Conservation (phyloP, 2,797 vertebrate species). For the Lerista edwardsae region DNA sequence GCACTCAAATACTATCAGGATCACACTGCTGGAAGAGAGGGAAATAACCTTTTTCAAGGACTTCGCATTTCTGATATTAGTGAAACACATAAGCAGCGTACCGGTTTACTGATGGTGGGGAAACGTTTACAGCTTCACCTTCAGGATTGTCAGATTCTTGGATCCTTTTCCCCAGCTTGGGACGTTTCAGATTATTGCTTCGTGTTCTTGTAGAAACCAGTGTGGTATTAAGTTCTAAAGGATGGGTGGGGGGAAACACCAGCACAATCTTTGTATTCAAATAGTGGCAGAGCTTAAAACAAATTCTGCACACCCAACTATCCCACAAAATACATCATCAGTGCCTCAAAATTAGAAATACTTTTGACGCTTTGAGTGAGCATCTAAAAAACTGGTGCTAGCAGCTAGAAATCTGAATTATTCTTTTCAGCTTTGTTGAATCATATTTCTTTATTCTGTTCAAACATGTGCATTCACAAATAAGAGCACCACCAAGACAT, state of each 20-base stretch:
- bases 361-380: not conserved
- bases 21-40: too few species aligned
- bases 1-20: too few species aligned
- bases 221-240: constrained; percentile 62
- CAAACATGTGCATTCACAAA: too few species aligned
- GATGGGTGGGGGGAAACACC: not conserved
- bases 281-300: not conserved
- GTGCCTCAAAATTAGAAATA: not conserved
- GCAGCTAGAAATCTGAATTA: not conserved
- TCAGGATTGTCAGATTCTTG: constrained; percentile 57
- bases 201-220: constrained; percentile 60
- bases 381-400: not conserved
- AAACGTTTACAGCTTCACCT: constrained; percentile 53
- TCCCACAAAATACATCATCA: not conserved
- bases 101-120: constrained; percentile 54
- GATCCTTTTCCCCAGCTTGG: constrained; percentile 66
- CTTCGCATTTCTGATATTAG: not conserved
- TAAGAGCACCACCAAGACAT: too few species aligned
- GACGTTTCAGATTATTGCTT: constrained; percentile 74
- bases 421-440: not conserved
- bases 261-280: not conserved
- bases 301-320: not conserved
- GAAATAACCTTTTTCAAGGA: not conserved
- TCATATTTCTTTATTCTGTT: not conserved
- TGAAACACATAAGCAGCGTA: constrained; percentile 43